phyloP scores from a whole-genome alignment of 2,113 vertebrate species.

The Origma solitaria region DNA sequence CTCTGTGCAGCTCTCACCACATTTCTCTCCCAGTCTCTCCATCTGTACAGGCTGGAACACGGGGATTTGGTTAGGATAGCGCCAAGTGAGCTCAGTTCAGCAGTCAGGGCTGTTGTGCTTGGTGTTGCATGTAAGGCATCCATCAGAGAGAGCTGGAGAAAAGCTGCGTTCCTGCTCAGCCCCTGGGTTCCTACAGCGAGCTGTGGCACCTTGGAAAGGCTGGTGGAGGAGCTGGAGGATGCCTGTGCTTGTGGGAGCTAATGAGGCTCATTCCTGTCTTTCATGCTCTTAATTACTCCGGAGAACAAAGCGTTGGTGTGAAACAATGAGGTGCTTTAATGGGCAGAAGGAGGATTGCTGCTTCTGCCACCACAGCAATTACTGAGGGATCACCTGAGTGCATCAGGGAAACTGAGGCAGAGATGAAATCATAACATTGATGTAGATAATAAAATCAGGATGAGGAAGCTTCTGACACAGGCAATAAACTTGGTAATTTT shows the following conservation, averaged over 20 bases:
- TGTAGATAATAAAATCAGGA: background rate
- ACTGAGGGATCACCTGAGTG: background rate
- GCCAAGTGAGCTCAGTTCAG: background rate
- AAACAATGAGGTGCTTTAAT: background rate
- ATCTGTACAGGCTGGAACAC: background rate
- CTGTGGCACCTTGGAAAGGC: background rate
- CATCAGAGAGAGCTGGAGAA: background rate
- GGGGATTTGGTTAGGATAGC: background rate
- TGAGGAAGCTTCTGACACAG: background rate
- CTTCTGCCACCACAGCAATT: background rate
- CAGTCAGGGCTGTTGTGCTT: background rate
- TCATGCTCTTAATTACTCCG: background rate
- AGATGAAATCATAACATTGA: background rate
- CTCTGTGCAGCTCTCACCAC: background rate
- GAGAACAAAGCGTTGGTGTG: background rate
- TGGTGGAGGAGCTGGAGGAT: background rate
- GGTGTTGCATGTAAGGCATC: background rate
- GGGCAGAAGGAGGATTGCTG: background rate
- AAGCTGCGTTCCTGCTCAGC: background rate
- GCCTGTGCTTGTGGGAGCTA: background rate
- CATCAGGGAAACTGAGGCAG: background rate
- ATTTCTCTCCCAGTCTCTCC: accelerated
- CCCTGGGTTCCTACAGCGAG: background rate
- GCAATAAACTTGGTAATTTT: background rate
- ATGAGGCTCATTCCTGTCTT: constrained; percentile 18